Base-by-base conservation (phyloP, 2,113 vertebrate species). In the Tenrec ecaudatus region DNA sequence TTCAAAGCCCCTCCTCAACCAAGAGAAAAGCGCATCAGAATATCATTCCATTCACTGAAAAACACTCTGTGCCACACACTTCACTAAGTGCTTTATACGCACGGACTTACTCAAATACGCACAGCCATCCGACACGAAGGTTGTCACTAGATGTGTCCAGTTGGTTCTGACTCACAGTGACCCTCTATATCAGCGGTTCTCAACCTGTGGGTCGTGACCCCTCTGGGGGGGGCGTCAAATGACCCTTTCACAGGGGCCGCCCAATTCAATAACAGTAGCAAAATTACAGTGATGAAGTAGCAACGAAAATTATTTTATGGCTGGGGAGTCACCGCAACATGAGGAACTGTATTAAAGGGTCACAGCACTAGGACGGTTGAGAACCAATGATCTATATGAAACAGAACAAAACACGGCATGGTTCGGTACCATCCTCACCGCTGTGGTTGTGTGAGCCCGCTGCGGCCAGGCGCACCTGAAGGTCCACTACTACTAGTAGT, bases 1-100 rank as follows among this genome's bases (percentile, higher is more conserved):
- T 84, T 89, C 78, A 86, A 96, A 97, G 66, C 75, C 69, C 82
- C 43, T 53, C 38, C 36, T 58, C 87, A 84, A 36, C 11, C 53
- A 15, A 78, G 78, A 94, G 81, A 91, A 71, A 27, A 82, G 9
- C 16, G 27, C 25, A 78, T 85, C 71, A 86, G 31, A 73, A 23
- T 10, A 33, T 10, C 36, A 83, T 69, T 60, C 78, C 53, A 91
- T 60, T 62, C 68, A 84, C 33, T 53, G 82, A 68, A 53, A 57
- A 25, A 73, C 58, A 60, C 31, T 53, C 81, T 10, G 17, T 57
- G 38, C 40, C 62, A 81, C 36, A 66, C 58, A 75, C 69, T 92
- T 81, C 91, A 58, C 71, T 68, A 84, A 94, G 33, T 58, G 36
- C 53, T 79, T 92, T 90, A 68, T 23, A n/a, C 25, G 25, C 53